Evolutionary conservation across 2,888 invertebrate genomes (phyloP).

Genomic region (Boloria selene): DNA sequence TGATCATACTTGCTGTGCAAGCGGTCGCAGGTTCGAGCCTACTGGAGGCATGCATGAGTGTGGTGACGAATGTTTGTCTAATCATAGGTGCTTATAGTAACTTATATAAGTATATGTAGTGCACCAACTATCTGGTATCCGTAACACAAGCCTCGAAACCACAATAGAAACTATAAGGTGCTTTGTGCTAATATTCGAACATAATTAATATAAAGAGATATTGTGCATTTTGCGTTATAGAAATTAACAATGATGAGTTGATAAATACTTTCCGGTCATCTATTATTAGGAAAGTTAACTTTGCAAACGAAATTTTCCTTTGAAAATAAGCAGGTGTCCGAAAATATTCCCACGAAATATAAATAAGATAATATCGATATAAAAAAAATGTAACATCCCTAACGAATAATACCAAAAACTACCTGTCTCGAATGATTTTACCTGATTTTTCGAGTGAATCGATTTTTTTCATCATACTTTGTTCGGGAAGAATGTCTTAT

Average conservation of each 20-base stretch:
- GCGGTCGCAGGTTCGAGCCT: too few relatives aligned
- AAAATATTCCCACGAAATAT: conserved; percentile 16
- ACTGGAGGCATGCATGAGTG: too few relatives aligned
- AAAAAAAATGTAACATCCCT: conserved; percentile 4
- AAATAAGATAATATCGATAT: conserved; percentile 1
- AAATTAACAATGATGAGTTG: conserved; percentile 13
- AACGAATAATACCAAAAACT: not conserved
- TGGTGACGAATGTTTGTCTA: too few relatives aligned
- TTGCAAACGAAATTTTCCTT: conserved; percentile 3
- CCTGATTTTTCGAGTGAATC: not conserved
- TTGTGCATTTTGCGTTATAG: not conserved
- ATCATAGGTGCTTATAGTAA: too few relatives aligned
- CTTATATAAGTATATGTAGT: too few relatives aligned
- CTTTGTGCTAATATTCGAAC: too few relatives aligned
- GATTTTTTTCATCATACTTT: too few relatives aligned
- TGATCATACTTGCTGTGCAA: too few relatives aligned
- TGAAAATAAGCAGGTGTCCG: conserved; percentile 9
- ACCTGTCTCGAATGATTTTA: conserved; percentile 16
- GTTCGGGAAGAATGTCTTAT: too few relatives aligned
- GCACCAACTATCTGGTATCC: too few relatives aligned
- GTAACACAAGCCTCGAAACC: too few relatives aligned
- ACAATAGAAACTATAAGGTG: too few relatives aligned
- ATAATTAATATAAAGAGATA: not conserved
- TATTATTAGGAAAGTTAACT: not conserved
- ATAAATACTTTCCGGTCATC: conserved; percentile 39